Base-by-base conservation (phyloP, 2,113 vertebrate species). In the Rhynchomys soricoides region DNA sequence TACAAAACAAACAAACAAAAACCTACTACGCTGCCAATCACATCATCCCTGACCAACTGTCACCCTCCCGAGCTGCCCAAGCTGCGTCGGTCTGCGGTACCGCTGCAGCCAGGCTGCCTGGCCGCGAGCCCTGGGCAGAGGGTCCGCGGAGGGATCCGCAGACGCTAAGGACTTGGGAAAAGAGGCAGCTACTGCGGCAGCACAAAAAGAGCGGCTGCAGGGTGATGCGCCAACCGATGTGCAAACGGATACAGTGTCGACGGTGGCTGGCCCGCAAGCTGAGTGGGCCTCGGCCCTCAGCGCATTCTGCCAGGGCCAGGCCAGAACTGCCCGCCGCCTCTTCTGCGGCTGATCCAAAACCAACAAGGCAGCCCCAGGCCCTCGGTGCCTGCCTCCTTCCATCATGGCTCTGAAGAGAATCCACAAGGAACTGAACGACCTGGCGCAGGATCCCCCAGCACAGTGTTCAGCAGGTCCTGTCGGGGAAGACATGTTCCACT, bases 401-500 rank as follows among this genome's bases (percentile, higher is more conserved):
- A 57, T n/a, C 68, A 89, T 89, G 86, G 86, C 86, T 43, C 66
- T 89, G 16, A 89, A 89, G 70, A 89, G 86, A 74, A 89, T 89
- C 86, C 86, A 89, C n/a, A 89, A 89, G 86, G 86, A 89, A 31
- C 70, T 89, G 8, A 89, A 89, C 26, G 86, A 89, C 86, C 70
- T 89, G 86, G 86, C 86, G 16, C 86, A n/a, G 68, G 86, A 89
- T n/a, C 86, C 86, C 68, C 86, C 86, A 5, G 86, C 86, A 12
- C 86, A 89, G 52, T 89, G 86, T 13, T 89, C 86, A 7, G 86
- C 70, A 34, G 86, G 86, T 5, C 86, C 86, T 43, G 70, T 89
- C 26, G 70, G 86, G 26, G 86, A 89, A 43, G 70, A 89, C 3
- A 89, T 99, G 99, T 99, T 99, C 99, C 99, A 99, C 97, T 99